A percentile compares a stretch with the other conserved stretches of the same genome.
phyloP scores from a whole-genome alignment of 2,888 invertebrate species.

The Brenthis hecate region DNA sequence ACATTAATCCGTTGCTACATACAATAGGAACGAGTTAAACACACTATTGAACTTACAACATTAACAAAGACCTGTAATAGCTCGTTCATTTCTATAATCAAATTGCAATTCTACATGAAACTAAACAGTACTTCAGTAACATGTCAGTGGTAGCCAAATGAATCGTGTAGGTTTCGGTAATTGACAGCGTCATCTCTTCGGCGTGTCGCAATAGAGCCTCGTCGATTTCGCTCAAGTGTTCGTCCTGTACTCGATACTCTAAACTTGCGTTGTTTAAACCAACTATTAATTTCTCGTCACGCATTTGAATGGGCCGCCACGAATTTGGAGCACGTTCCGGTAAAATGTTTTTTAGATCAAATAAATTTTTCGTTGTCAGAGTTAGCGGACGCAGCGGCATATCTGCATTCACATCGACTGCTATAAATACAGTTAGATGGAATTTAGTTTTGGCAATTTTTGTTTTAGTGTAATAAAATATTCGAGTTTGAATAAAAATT shows the following conservation, averaged over 20 bases:
- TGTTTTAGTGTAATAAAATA: constrained; percentile 8
- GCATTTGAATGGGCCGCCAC: constrained; percentile 10
- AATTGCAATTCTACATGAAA: constrained; percentile 4
- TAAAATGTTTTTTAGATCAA: constrained; percentile 32
- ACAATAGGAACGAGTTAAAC: no score
- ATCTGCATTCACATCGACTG: constrained; percentile 16
- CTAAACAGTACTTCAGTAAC: constrained; percentile 21
- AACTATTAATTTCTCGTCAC: constrained; percentile 34
- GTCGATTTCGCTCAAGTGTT: constrained; percentile 28
- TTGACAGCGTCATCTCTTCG: constrained; percentile 32
- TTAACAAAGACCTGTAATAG: no score
- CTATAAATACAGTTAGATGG: constrained; percentile 17
- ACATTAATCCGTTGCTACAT: no score
- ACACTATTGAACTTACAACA: no score
- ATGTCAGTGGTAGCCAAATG: constrained; percentile 22
- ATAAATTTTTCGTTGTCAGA: constrained; percentile 28
- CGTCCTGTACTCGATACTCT: constrained; percentile 27
- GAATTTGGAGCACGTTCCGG: constrained; percentile 30
- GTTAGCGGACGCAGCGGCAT: constrained; percentile 18
- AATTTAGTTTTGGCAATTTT: constrained; percentile 9
- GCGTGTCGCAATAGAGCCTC: constrained; percentile 15
- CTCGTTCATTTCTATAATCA: neutral
- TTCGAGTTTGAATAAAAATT: constrained; percentile 18
- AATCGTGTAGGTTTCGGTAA: constrained; percentile 27
- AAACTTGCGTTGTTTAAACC: constrained; percentile 29